Evolutionary conservation across 2,113 vertebrate genomes (phyloP), one percentile per base, ranked within the genome.

Genomic region (Elephantulus edwardii): DNA sequence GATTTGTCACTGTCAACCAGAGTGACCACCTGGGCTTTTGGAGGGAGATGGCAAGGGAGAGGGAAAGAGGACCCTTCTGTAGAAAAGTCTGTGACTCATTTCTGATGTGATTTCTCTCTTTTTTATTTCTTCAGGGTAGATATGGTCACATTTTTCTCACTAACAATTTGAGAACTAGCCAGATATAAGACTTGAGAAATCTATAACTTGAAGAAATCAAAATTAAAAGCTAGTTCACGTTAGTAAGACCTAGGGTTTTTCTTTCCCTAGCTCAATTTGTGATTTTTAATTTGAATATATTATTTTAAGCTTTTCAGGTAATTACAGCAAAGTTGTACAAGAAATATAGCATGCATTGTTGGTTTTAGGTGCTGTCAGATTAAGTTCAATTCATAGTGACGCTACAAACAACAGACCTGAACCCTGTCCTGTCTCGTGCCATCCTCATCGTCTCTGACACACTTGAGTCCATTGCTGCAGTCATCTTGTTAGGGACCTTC

Each of bases 61-160:
- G 35, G 11, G 22, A n/a, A 3, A 60, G 0, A 3, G 6, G 0
- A 0, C 5, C 33, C 6, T 80, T 14, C 5, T 44, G 12, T 28
- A 33, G 52, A 42, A 8, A 1, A 75, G 2, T 6, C 38, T n/a
- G 8, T 26, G 5, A 16, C 19, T 6, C 56, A 6, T 26, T 58
- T 22, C 13, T 80, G 6, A 2, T 11, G 1, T n/a, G 70, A 30
- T 33, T 50, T 71, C 30, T 16, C 60, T 81, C 38, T 17, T 30
- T 74, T 82, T 89, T 13, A 52, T 70, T 83, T 81, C 10, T 88
- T 5, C 84, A 84, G 76, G 60, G 38, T 3, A 68, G 14, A 74
- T 16, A 62, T 14, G 4, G 3, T 40, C 20, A 26, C 16, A 42
- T 72, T 66, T 78, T 71, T 6, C 50, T 50, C 54, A 60, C 2